Evolutionary conservation across 2,113 vertebrate genomes (phyloP).

Genomic region (Scomber colias): DNA sequence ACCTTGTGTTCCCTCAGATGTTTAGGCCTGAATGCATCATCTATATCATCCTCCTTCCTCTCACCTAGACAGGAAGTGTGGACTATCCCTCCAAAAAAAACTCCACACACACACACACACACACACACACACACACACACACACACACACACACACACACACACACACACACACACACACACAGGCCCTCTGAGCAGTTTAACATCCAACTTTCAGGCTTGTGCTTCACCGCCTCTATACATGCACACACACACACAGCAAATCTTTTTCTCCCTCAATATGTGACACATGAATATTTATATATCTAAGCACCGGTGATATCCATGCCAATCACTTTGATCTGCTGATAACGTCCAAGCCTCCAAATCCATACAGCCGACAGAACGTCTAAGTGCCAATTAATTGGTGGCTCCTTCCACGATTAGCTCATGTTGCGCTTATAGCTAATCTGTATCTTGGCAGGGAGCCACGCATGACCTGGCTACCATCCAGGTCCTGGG

Average conservation of each 20-base stretch:
- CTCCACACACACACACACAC: constrained; percentile 1
- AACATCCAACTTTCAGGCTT: not conserved
- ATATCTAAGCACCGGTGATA: constrained; percentile 7
- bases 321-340: constrained; percentile 39
- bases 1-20: not conserved
- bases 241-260: not conserved
- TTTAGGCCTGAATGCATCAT: constrained; percentile 3
- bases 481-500: constrained; percentile 73
- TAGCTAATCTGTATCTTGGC: constrained; percentile 81
- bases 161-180: constrained; percentile 3
- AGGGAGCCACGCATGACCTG: constrained; percentile 76
- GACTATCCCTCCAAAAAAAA: too few species aligned
- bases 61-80: not conserved
- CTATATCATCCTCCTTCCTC: not conserved
- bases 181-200: not conserved
- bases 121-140: not conserved
- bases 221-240: not conserved
- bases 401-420: constrained; percentile 78
- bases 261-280: not conserved
- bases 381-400: constrained; percentile 72
- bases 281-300: constrained; percentile 9
- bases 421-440: constrained; percentile 82
- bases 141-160: not conserved
- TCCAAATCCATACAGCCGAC: constrained; percentile 57
- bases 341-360: constrained; percentile 36